These are phyloP conservation scores for Phycodurus eques DNA, from an alignment of 2,113 vertebrate genomes.

Conservation along the genomic window DNA sequence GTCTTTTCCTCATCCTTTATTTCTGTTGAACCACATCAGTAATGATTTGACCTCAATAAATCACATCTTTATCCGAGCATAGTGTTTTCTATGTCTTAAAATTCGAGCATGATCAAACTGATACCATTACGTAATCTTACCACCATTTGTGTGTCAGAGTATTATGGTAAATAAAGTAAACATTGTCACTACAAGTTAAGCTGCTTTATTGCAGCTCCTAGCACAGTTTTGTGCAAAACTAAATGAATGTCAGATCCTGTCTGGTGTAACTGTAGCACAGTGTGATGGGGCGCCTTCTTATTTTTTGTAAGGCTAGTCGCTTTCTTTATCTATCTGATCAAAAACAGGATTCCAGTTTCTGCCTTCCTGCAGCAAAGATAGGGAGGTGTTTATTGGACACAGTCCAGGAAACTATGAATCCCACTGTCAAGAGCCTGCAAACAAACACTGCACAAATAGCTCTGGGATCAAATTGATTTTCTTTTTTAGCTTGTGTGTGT, in stretches of 20 bases:
- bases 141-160: constrained; percentile 12
- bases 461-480: constrained; percentile 35
- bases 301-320: constrained; percentile 25
- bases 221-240: not conserved
- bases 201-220: not conserved
- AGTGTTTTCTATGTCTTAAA: constrained; percentile 9
- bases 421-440: constrained; percentile 26
- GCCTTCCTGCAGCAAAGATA: constrained; percentile 45
- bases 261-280: not conserved
- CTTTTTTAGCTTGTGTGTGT: constrained; percentile 20
- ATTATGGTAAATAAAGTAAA: constrained; percentile 5
- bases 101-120: constrained; percentile 20
- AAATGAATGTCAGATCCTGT: not conserved
- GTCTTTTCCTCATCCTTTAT: not conserved
- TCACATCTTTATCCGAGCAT: not conserved
- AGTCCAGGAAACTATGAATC: constrained; percentile 34
- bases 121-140: constrained; percentile 18
- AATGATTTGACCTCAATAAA: constrained; percentile 1
- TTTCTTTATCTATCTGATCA: constrained; percentile 45
- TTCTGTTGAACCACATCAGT: not conserved
- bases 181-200: constrained; percentile 14
- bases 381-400: constrained; percentile 55
- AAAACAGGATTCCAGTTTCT: constrained; percentile 45
- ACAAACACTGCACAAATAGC: constrained; percentile 59
- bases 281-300: constrained; percentile 21